Evolutionary conservation across 2,888 invertebrate species (phyloP).

Genomic region (Rotaria macrura): DNA sequence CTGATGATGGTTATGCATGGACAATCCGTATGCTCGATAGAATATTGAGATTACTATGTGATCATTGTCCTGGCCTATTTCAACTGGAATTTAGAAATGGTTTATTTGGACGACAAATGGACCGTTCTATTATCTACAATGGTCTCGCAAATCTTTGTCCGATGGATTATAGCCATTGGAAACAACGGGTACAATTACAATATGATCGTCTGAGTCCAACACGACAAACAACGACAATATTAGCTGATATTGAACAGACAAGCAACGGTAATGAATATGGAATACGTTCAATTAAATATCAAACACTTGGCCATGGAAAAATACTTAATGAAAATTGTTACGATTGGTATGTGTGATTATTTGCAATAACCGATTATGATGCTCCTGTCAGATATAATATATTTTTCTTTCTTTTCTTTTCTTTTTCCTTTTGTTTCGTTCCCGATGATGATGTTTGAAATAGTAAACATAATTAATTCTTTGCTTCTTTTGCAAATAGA

Average conservation of each 20-base stretch:
- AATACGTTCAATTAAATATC: not conserved
- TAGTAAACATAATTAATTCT: not conserved
- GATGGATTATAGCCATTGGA: not conserved
- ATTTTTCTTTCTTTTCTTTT: not conserved
- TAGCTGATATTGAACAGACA: not conserved
- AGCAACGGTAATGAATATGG: not conserved
- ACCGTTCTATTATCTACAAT: not conserved
- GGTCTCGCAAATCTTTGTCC: not conserved
- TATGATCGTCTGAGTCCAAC: slow-evolving; percentile 1
- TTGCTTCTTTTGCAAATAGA: not conserved
- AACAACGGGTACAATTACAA: not conserved
- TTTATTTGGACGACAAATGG: slow-evolving; percentile 3
- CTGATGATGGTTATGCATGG: slow-evolving; percentile 12
- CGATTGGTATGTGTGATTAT: not conserved
- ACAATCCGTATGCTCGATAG: slow-evolving; percentile 5
- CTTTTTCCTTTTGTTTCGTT: not conserved
- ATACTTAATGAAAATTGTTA: not conserved
- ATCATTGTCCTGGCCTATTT: slow-evolving; percentile 13
- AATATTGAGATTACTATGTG: not conserved
- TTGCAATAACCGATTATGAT: not conserved
- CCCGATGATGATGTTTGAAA: not conserved
- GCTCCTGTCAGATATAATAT: not conserved
- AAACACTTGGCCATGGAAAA: not conserved
- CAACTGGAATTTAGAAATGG: not conserved
- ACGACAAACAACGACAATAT: not conserved